phyloP scores from a whole-genome alignment of 2,797 vertebrate genomes.

The Pseudochaenichthys georgianus region DNA sequence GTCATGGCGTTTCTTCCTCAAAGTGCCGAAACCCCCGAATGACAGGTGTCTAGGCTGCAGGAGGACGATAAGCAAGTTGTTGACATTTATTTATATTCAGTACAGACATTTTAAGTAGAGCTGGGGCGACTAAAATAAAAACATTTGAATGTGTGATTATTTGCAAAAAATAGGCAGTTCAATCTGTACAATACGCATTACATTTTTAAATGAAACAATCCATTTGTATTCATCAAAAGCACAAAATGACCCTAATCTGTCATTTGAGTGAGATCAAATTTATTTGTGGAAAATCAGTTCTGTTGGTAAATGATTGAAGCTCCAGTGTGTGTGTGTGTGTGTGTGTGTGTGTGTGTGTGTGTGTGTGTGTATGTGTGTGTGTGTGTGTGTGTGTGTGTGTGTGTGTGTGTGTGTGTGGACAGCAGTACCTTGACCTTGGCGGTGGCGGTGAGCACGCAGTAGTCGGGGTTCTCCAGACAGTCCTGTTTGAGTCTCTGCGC shows the following conservation, averaged over 20 bases:
- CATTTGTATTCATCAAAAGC: too few species aligned
- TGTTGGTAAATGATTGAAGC: not conserved
- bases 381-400: not conserved
- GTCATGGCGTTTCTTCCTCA: slow-evolving; percentile 93
- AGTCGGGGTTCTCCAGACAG: slow-evolving; percentile 93
- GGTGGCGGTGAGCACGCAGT: slow-evolving; percentile 90
- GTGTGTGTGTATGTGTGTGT: not conserved
- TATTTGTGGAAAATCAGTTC: too few species aligned
- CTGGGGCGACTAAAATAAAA: not conserved
- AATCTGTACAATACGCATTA: too few species aligned
- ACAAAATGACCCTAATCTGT: too few species aligned
- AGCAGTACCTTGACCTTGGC: slow-evolving; percentile 92
- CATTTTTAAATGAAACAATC: too few species aligned
- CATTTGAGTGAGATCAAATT: too few species aligned
- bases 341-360: not conserved
- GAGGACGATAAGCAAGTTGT: not conserved
- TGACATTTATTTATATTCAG: not conserved
- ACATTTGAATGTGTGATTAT: too few species aligned
- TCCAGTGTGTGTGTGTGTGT: not conserved
- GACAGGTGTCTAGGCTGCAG: slow-evolving; percentile 90
- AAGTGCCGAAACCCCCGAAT: slow-evolving; percentile 92
- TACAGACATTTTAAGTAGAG: too few species aligned
- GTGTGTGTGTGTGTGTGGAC: not conserved
- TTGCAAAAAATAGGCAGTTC: too few species aligned
- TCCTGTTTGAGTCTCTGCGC: slow-evolving; percentile 93